Evolutionary conservation across 2,113 vertebrate genomes (phyloP), one percentile per base, ranked within the genome.

Genomic region (Pogona vitticeps): DNA sequence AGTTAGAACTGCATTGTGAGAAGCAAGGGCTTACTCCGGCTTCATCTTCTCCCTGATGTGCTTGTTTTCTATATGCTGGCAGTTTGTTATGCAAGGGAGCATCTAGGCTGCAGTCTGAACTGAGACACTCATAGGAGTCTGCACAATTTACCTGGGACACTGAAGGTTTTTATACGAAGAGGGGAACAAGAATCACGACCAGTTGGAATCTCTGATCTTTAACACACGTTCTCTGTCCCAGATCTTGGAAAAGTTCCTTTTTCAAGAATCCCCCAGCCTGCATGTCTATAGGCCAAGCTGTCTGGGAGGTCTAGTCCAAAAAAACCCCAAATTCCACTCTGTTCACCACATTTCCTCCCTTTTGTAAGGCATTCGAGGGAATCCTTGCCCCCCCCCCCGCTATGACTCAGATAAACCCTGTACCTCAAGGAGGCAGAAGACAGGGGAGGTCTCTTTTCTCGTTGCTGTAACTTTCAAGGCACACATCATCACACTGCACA

Each of bases 341-440:
- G 82, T 72, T 46, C 65, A 59, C 9, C 23, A 82, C 82, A 68
- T 15, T 8, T 3, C 46, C n/a, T 86, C 14, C 86, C 68, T 91
- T 81, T 88, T 12, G 0, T 9, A 91, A 95, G 93, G 89, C 86
- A 91, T 82, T 88, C 85, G 71, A 58, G 5, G 85, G 88, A 82
- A 75, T 52, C 90, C 1, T 61, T 9, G 0, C 31, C 52, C 71
- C 10, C 31, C 52, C 71, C 10, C 86, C 4, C 88, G 77, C 2
- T 91, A 91, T 84, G 92, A 94, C n/a, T 86, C 91, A 0, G 92
- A 94, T 28, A n/a, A n/a, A n/a, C n/a, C n/a, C n/a, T n/a, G n/a
- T n/a, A n/a, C n/a, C n/a, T n/a, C n/a, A n/a, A 1, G 63, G 83
- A 26, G 72, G 28, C 2, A 38, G 0, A 0, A 0, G 77, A 13